Conservation (phyloP, 2,888 invertebrate species). For the Lasiommata megera region DNA sequence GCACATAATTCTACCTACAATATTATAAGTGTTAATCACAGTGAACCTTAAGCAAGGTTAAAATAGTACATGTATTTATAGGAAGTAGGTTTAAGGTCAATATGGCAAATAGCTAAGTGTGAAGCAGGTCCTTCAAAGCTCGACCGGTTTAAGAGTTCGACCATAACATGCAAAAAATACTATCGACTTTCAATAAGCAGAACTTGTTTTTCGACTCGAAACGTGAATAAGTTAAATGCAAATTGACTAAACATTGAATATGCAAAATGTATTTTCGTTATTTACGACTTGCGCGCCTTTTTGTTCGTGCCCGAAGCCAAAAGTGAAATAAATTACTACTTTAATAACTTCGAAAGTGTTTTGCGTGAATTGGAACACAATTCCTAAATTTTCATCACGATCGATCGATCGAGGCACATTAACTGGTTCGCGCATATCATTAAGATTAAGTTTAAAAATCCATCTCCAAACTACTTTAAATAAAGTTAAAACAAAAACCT, state of each 20-base stretch:
- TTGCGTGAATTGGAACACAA: neutral
- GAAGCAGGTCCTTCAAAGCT: slow-evolving; percentile 21
- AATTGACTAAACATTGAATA: slow-evolving; percentile 19
- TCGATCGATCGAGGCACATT: neutral
- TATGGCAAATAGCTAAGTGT: slow-evolving; percentile 28
- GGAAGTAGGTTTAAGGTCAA: slow-evolving; percentile 37
- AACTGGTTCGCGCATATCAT: too few species aligned
- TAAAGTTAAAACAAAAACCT: too few species aligned
- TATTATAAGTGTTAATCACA: too few species aligned
- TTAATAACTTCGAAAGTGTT: slow-evolving; percentile 1
- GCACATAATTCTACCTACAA: too few species aligned
- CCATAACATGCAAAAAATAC: slow-evolving; percentile 33
- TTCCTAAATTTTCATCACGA: neutral
- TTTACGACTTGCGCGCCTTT: slow-evolving; percentile 12
- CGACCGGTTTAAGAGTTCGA: slow-evolving; percentile 34
- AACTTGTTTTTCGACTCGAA: slow-evolving; percentile 21
- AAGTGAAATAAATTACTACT: slow-evolving; percentile 10
- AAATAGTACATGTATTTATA: slow-evolving; percentile 21
- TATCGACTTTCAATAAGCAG: slow-evolving; percentile 28
- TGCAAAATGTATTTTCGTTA: slow-evolving; percentile 9
- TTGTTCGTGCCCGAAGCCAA: slow-evolving; percentile 5
- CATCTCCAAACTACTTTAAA: too few species aligned
- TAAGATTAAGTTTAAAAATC: too few species aligned
- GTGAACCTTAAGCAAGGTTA: neutral
- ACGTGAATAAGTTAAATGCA: slow-evolving; percentile 20